Base-by-base conservation (phyloP, 1,140 invertebrate genomes). In the Microvelia longipes region DNA sequence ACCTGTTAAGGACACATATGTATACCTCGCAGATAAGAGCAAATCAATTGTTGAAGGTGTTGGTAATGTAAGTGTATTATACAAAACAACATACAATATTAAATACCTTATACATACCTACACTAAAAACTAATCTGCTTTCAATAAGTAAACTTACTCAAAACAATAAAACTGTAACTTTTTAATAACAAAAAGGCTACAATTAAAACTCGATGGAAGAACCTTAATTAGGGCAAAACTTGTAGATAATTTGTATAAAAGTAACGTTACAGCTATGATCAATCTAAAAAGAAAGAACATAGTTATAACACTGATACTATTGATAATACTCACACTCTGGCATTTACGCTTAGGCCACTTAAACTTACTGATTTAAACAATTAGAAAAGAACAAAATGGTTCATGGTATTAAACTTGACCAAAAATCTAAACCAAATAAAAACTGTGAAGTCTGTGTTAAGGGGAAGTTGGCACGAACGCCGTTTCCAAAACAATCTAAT, bases 401-500 rank as follows among this genome's bases (percentile, higher is more conserved):
- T 50, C 35, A 50, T 50, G 35, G 35, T 19, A 50, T 50, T 50
- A 50, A 50, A 50, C 19, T 50, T 11, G 35, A 50, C 35, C 5
- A 50, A 50, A 50, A 50, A 50, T 50, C 35, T 50, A 50, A 50
- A 50, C 19, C 35, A 19, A 50, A 50, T 50, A 50, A 50, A 50
- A 50, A 50, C 19, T 50, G 35, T 50, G 35, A 50, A 19, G 35
- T 50, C 35, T 50, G 66, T 24, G 5, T 29, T 19, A 29, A 26
- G 66, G 69, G 62, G 26, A 69, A 69, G 62, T 60, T 63, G 27
- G 26, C 62, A n/a, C 1, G 62, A 61, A 30, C 2, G 2, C 35
- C 69, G 24, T 69, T 69, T 65, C 35, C 35, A 50, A 50, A 29
- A 30, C 24, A 64, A 5, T 69, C 61, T n/a, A 28, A 19, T 2